Base-by-base conservation (phyloP, 1,140 invertebrate genomes). In the Pseudomyrmex gracilis region DNA sequence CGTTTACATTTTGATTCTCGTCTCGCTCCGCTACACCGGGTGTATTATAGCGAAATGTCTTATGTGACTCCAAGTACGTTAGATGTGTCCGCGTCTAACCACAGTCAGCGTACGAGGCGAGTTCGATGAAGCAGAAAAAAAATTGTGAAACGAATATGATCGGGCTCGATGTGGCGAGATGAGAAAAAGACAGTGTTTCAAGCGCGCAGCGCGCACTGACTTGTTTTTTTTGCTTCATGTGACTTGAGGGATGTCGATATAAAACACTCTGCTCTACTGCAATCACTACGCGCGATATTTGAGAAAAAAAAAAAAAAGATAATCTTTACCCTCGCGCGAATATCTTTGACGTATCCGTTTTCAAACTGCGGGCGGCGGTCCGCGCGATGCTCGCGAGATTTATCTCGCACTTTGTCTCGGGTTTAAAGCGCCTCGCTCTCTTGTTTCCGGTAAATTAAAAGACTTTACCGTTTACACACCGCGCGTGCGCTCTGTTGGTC, bases 401-500 rank as follows among this genome's bases (percentile, higher is more conserved):
- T 78, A 70, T 55, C 53, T 57, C 51, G 64, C 43, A 70, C 76
- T 78, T 17, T 2, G 51, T 78, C 76, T 78, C 70, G 20, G 20
- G 45, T 78, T 34, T 78, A 78, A 78, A 22, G 22, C 67, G 24
- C 67, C 67, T 5, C 17, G 51, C 47, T n/a, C 2, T 20, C 20
- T 17, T 70, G 51, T 58, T 78, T 34, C 34, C 64, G 45, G 43
- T 70, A 78, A 70, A 78, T 78, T 78, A 70, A 78, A 58, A 70
- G 76, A 55, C 76, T 57, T 68, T 68, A 70, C 57, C 15, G 61
- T 77, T 78, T n/a, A 17, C 34, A 45, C 24, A 17, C 24, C 24
- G 47, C n/a, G 47, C 24, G 47, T 12, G 47, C 24, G 12, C 53
- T 12, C 2, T 13, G 24, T 43, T 77, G 15, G 17, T 1, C 43